phyloP scores from a whole-genome alignment of 2,113 vertebrate genomes.

The Fulica atra region DNA sequence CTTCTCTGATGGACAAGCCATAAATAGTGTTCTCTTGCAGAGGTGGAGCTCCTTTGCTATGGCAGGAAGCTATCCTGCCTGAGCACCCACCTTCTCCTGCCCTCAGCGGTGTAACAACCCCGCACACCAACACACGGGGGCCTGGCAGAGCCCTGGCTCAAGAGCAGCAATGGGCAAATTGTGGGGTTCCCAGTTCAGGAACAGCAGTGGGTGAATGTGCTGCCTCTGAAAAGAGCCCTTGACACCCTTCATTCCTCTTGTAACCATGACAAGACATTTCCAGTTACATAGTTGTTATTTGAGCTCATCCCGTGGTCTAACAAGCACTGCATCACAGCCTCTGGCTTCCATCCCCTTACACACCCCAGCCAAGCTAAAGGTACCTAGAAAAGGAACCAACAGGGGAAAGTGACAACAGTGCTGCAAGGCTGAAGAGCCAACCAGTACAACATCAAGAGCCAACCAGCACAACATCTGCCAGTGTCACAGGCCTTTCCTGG shows the following conservation, averaged over 20 bases:
- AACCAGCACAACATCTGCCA: not conserved
- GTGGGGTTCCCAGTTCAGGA: not conserved
- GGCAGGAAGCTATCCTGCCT: not conserved
- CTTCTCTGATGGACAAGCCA: not conserved
- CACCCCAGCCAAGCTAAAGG: not conserved
- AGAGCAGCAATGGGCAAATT: not conserved
- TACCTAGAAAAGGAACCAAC: not conserved
- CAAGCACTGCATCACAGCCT: not conserved
- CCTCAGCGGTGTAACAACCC: not conserved
- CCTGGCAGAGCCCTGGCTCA: not conserved
- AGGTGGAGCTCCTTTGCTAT: not conserved
- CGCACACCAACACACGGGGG: not conserved
- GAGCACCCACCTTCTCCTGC: not conserved
- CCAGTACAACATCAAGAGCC: not conserved
- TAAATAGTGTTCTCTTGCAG: not conserved
- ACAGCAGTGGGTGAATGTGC: fast-evolving
- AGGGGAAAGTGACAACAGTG: not conserved
- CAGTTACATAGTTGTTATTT: not conserved
- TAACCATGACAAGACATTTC: not conserved
- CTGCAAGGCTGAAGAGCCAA: not conserved
- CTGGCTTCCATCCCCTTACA: not conserved
- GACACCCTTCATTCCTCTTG: not conserved
- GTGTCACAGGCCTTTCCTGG: not conserved
- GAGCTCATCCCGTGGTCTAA: not conserved
- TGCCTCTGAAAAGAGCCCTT: not conserved